Evolutionary conservation across 2,113 vertebrate genomes (phyloP), one percentile per base, ranked within the genome.

Genomic region (Oostethus manadensis): DNA sequence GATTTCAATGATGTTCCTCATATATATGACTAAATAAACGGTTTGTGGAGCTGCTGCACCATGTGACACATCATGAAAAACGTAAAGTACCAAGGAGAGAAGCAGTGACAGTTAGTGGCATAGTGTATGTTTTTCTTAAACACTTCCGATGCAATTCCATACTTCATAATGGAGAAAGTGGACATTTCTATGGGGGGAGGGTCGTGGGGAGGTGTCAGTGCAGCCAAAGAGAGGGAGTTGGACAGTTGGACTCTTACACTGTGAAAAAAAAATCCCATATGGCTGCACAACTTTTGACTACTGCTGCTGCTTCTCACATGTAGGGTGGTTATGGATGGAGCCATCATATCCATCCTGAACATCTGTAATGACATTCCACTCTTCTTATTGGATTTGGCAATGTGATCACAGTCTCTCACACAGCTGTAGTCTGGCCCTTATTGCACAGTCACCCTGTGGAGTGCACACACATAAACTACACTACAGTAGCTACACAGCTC

Each of bases 321-420:
- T 77, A 82, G 76, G 64, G 70, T 15, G 55, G 84, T 88, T 88
- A 88, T 88, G 85, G 87, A 88, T 88, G 84, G 84, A 86, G 82
- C 82, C 78, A 60, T 88, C 87, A 87, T 83, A 83, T 85, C 81
- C 78, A 77, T 64, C 64, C 79, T 70, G 71, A 88, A 86, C 85
- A 88, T 88, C 81, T 88, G 87, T 86, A 86, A 87, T 86, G 79
- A 84, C 85, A 86, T 85, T 85, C 62, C 76, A 72, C 74, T 85
- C 58, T 20, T 80, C 76, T 87, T 86, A 86, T 86, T 88, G 81
- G 68, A 86, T 88, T 82, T 83, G 68, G 66, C 61, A 74, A 84
- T 78, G 79, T 67, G 82, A 84, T 85, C 78, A 71, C 62, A 69
- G 69, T 74, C 68, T 82, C 72, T 63, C 70, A 66, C 68, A 73